Percentiles rank a stretch among this genome's conserved stretches.
Conservation (phyloP, 2,888 invertebrate species). For the Phymatocera aterrima region DNA sequence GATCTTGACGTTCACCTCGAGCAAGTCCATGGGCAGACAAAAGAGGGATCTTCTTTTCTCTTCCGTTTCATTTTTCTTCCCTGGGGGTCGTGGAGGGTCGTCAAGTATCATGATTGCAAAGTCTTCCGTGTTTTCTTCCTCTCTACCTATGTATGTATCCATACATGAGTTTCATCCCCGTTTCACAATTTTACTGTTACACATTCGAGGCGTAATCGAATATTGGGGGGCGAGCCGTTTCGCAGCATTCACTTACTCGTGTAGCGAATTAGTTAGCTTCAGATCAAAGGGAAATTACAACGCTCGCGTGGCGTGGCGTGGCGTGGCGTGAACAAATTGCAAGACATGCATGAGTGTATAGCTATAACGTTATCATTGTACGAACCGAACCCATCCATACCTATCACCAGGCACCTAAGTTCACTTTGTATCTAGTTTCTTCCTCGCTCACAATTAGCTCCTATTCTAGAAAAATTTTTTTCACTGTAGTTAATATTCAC, state of each 20-base stretch:
- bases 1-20: constrained; percentile 33
- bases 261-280: constrained; percentile 11
- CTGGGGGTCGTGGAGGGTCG: neutral
- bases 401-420: neutral
- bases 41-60: constrained; percentile 35
- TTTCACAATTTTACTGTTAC: too few species aligned
- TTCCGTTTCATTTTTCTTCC: constrained; percentile 21
- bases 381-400: neutral
- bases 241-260: neutral
- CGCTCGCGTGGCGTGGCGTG: too few species aligned
- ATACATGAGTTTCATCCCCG: constrained; percentile 6
- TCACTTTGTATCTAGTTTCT: neutral
- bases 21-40: constrained; percentile 12
- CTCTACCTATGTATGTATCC: too few species aligned
- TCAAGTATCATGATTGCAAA: constrained; percentile 18
- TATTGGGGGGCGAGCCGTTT: neutral
- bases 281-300: constrained; percentile 26
- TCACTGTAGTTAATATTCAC: too few species aligned
- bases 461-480: neutral
- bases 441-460: neutral
- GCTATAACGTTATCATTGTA: constrained; percentile 24
- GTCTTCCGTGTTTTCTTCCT: neutral
- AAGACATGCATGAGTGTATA: neutral
- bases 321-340: constrained; percentile 31
- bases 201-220: constrained; percentile 6